Conservation (phyloP, 30 jellyfish, hydroid and myxozoan genomes). For the Aurelia sp. region DNA sequence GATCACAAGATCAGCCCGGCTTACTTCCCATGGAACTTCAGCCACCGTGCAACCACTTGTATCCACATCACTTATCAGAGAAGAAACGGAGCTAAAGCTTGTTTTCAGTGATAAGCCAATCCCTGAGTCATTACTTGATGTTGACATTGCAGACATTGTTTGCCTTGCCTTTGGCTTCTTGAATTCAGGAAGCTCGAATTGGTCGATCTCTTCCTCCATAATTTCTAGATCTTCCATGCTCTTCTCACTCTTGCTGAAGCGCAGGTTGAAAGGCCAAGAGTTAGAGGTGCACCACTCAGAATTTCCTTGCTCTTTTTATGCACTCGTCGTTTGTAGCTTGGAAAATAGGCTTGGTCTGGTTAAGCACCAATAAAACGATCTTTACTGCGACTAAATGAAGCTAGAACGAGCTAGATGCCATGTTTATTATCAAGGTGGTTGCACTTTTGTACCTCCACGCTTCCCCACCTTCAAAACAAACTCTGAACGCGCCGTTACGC, state of each 20-base stretch:
- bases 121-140: conserved; percentile 55
- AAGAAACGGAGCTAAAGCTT: conserved; percentile 40
- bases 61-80: conserved; percentile 61
- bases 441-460: too few relatives aligned
- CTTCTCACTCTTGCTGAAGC: neutral
- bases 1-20: conserved; percentile 64
- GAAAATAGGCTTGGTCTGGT: too few relatives aligned
- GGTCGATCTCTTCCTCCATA: conserved; percentile 11
- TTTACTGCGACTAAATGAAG: too few relatives aligned
- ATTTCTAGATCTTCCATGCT: neutral
- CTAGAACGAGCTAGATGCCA: too few relatives aligned
- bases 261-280: neutral
- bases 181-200: conserved; percentile 34
- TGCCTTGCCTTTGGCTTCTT: conserved; percentile 28
- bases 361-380: too few relatives aligned
- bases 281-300: too few relatives aligned
- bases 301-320: too few relatives aligned
- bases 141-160: conserved; percentile 46
- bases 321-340: too few relatives aligned
- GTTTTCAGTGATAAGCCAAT: conserved; percentile 45
- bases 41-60: conserved; percentile 67
- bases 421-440: too few relatives aligned
- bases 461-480: too few relatives aligned
- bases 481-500: too few relatives aligned
- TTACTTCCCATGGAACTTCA: conserved; percentile 60